Evolutionary conservation across 1,140 invertebrate species (phyloP), one percentile per base, ranked within the genome.

Genomic region (Carcinoscorpius rotundicauda): DNA sequence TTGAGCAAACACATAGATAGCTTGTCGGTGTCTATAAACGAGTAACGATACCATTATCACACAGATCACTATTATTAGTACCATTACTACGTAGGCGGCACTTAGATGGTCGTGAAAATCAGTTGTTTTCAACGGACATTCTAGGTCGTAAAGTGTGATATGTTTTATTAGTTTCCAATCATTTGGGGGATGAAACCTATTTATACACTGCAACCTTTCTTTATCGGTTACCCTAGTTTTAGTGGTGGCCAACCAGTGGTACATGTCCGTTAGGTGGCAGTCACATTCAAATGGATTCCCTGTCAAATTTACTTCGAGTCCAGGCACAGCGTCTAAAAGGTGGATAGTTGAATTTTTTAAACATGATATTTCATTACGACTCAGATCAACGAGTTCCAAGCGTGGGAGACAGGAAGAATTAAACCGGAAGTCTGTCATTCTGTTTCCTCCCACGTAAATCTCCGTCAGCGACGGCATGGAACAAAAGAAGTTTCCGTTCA

Each of bases 231-330:
- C 11, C 29, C 11, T 63, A 4, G 60, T 6, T 29, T 11, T 4
- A 29, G 67, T 65, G 6, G 10, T 68, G 6, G 51, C 5, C 60
- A 88, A 73, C 87, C 87, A 89, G 52, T 76, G 73, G 52, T 82
- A 80, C 51, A 88, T 83, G 9, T 80, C 77, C 64, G 81, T 79
- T 4, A 87, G 75, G 57, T 81, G 78, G 69, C 84, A 83, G 55
- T 85, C 83, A 72, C 87, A 89, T 52, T 76, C 74, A 29, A 89
- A 84, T 5, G 85, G 85, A 78, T 89, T 89, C 3, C 78, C 75
- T 49, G 77, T 79, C 3, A 89, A 78, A 71, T 89, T 85, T 0
- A 89, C 76, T n/a, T 79, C 78, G n/a, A 76, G 56, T 48, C 62
- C 58, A 3, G 81, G 77, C 55, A 86, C 74, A 10, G 75, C 73